Evolutionary conservation across 2,888 invertebrate genomes (phyloP), one percentile per base, ranked within the genome.

Genomic region (Neoscelio sp.): DNA sequence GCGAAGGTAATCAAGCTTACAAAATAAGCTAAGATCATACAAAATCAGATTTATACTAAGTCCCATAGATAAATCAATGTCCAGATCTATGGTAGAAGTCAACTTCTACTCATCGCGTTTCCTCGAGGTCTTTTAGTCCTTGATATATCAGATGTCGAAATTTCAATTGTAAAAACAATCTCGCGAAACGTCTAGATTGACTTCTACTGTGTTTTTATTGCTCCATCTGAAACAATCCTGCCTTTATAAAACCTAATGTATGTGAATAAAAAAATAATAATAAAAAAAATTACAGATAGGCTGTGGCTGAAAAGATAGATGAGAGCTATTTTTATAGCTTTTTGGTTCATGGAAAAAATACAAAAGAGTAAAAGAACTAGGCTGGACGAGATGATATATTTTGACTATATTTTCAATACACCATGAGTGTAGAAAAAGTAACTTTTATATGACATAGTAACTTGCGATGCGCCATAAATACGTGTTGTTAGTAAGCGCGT

Each of bases 251-350:
- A 87, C 82, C 82, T 88, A 86, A 85, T 86, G 85, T 87, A 85
- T 85, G 65, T 38, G 48, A 4, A 56, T 56, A 50, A 54, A 54
- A 35, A 30, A 60, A 68, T 30, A 42, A 30, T 83, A 87, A 87
- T 86, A 86, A 83, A 71, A 68, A 73, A 17, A 77, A 78, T 58
- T 75, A 87, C 77, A 84, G 86, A 88, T 84, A 87, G 90, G 90
- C 90, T 90, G 89, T 90, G 90, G 89, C 84, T 89, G 86, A 87
- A 81, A 86, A 84, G 83, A 87, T 87, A 84, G 84, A 85, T 88
- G 82, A 85, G 86, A 88, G 90, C 89, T 90, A 90, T 90, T 90
- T 90, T 90, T 90, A 90, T 89, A 90, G 89, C 89, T 90, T 88
- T 89, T 88, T 87, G 84, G 88, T 86, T 88, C 68, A 73, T 26